Percentiles rank a stretch among this genome's conserved stretches.
phyloP scores from a whole-genome alignment of 2,797 vertebrate species.

The Chiloscyllium punctatum region DNA sequence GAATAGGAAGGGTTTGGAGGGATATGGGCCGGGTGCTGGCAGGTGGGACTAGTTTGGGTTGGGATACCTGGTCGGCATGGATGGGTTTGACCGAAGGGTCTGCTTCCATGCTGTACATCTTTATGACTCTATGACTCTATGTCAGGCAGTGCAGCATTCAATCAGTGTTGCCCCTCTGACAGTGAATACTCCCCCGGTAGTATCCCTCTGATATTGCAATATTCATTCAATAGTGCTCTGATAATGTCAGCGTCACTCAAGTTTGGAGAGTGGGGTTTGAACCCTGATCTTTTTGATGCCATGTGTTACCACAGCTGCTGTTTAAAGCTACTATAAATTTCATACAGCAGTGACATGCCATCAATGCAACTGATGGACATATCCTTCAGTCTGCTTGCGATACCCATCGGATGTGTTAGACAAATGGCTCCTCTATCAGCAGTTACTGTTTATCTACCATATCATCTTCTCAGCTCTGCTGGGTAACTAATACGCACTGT shows the following conservation, averaged over 20 bases:
- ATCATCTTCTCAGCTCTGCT: slow-evolving; percentile 20
- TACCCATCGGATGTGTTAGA: background rate
- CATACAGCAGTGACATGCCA: background rate
- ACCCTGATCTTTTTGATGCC: background rate
- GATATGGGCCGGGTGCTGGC: no score
- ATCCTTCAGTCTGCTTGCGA: background rate
- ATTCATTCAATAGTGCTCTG: background rate
- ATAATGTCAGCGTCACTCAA: background rate
- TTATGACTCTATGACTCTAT: no score
- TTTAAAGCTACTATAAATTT: background rate
- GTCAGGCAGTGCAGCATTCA: no score
- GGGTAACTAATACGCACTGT: background rate
- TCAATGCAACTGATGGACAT: background rate
- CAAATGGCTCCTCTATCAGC: slow-evolving; percentile 28
- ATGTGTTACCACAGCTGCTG: background rate
- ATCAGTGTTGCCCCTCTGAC: background rate
- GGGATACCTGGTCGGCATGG: no score
- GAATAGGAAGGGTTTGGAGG: no score
- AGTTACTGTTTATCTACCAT: background rate
- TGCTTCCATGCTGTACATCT: no score
- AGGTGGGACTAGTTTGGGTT: no score
- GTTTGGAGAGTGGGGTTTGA: background rate
- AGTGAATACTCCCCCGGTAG: background rate
- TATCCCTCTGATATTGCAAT: background rate
- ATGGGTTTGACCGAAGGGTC: no score